Conservation (phyloP, 1,140 invertebrate genomes). For the Littorina saxatilis region DNA sequence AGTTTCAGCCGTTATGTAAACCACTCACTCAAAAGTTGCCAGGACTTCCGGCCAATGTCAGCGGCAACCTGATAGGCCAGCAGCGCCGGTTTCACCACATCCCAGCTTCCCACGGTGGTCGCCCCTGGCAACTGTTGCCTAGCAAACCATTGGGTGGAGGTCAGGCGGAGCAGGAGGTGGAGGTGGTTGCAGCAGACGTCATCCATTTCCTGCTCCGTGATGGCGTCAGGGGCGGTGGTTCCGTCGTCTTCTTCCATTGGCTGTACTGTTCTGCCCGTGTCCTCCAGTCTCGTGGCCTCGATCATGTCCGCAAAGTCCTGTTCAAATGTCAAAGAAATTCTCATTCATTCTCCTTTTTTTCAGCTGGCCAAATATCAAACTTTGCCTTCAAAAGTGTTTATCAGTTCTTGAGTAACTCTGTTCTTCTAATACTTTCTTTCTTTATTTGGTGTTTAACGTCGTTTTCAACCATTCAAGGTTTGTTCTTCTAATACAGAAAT, state of each 20-base stretch:
- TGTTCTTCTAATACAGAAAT: too few species aligned
- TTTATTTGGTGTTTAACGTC: too few species aligned
- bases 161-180: conserved; percentile 38
- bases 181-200: conserved; percentile 63
- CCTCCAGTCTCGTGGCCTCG: conserved; percentile 52
- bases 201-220: conserved; percentile 69
- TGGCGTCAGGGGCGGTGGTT: conserved; percentile 42
- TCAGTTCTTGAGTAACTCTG: too few species aligned
- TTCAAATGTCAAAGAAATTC: neutral
- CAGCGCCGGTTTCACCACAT: conserved; percentile 56
- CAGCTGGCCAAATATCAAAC: too few species aligned
- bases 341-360: too few species aligned
- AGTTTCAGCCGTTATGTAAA: too few species aligned
- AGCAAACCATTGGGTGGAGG: conserved; percentile 62
- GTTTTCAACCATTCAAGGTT: too few species aligned
- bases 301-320: conserved; percentile 74
- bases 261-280: conserved; percentile 42
- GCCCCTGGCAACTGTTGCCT: neutral
- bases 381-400: too few species aligned
- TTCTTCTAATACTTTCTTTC: too few species aligned
- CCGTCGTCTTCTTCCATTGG: conserved; percentile 42
- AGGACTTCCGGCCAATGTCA: conserved; percentile 42
- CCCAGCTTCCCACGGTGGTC: conserved; percentile 5
- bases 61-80: conserved; percentile 56
- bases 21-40: conserved; percentile 53